Evolutionary conservation across 2,113 vertebrate genomes (phyloP).

Genomic region (Alaudala cheleensis): DNA sequence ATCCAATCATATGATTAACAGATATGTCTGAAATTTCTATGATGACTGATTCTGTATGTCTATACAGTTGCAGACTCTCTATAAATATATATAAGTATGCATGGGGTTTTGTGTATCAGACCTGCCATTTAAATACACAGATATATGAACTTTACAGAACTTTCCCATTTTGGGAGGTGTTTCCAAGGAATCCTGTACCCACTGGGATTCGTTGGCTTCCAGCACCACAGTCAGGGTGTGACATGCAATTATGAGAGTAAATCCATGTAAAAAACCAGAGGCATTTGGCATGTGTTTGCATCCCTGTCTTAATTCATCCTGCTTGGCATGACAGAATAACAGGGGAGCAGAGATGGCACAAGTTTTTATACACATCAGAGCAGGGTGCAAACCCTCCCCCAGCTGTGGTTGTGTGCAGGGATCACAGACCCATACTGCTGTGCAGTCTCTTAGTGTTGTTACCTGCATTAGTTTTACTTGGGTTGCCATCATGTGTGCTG

Average conservation of each 20-base stretch:
- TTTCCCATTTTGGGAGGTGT: conserved; percentile 25
- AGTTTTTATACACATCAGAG: neutral
- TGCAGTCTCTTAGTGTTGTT: neutral
- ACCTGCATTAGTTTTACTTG: neutral
- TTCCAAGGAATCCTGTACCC: neutral
- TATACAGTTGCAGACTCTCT: neutral
- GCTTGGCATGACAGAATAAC: neutral
- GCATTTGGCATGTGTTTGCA: neutral
- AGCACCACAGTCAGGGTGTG: neutral
- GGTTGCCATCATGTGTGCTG: accelerated
- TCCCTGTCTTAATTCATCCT: neutral
- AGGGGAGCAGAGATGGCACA: neutral
- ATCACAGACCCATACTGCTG: neutral
- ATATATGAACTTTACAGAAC: neutral
- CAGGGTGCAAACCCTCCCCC: neutral
- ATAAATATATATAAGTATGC: neutral
- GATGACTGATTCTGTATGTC: neutral
- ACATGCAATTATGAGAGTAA: neutral
- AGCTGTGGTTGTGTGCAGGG: neutral
- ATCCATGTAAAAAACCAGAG: neutral
- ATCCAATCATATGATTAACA: neutral
- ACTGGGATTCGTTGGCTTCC: neutral
- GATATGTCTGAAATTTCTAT: neutral
- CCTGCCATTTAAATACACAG: conserved; percentile 20
- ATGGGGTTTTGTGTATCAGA: neutral